Evolutionary conservation across 2,888 invertebrate species (phyloP).

Genomic region (Drosophila setosimentum): DNA sequence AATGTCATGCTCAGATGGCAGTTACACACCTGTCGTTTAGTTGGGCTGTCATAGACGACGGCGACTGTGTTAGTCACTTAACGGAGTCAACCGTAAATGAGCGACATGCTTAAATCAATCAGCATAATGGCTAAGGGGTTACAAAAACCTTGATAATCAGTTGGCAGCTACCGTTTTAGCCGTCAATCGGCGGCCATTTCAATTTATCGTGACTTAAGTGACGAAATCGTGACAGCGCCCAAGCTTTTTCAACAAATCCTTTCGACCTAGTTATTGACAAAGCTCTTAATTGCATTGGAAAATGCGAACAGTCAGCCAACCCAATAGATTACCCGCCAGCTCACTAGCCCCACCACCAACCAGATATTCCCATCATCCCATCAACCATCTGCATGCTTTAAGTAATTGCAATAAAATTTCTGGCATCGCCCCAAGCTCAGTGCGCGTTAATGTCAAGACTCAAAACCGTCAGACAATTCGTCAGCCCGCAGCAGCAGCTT

Average conservation of each 20-base stretch:
- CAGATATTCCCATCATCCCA: not conserved
- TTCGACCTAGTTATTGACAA: conserved; percentile 62
- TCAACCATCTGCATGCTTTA: conserved; percentile 32
- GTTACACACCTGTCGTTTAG: conserved; percentile 30
- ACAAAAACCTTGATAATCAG: conserved; percentile 31
- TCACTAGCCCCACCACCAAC: not conserved
- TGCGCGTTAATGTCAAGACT: conserved; percentile 48
- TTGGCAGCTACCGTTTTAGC: conserved; percentile 3
- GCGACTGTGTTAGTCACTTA: conserved; percentile 29
- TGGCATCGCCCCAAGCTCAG: conserved; percentile 15
- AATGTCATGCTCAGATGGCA: conserved; percentile 52
- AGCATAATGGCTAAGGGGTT: conserved; percentile 30
- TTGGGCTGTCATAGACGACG: conserved; percentile 22
- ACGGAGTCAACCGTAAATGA: conserved; percentile 4
- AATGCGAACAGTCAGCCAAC: conserved; percentile 22
- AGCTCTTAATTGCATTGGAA: conserved; percentile 68
- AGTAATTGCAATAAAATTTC: conserved; percentile 66
- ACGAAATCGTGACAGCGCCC: conserved; percentile 44
- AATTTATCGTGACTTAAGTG: conserved; percentile 48
- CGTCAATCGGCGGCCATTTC: conserved; percentile 43
- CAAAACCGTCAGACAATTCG: conserved; percentile 48
- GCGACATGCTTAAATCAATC: conserved; percentile 40
- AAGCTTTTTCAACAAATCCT: conserved; percentile 67
- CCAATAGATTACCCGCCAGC: not conserved
- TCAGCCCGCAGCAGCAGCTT: conserved; percentile 25